A percentile compares a stretch with the other conserved stretches of the same genome.
These are phyloP conservation scores for Tragelaphus strepsiceros DNA, from an alignment of 2,113 vertebrate genomes.

Conservation along the genomic window DNA sequence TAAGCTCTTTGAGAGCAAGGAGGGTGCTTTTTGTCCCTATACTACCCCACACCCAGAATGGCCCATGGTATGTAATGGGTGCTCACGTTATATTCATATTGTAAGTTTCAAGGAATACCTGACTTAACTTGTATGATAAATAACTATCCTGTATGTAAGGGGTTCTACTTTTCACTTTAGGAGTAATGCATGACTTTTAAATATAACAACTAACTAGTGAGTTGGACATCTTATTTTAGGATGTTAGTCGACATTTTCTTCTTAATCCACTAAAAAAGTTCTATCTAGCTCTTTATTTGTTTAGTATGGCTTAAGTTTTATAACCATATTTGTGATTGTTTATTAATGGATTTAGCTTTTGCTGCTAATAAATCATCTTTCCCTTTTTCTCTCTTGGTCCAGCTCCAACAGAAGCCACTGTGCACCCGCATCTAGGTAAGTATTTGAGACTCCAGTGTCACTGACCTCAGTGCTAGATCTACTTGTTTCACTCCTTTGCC, in stretches of 20 bases:
- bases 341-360: neutral
- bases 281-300: neutral
- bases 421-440: conserved; percentile 92
- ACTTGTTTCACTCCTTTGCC: neutral
- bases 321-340: neutral
- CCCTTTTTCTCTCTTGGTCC: conserved; percentile 54
- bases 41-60: neutral
- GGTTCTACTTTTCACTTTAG: neutral
- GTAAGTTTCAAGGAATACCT: neutral
- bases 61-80: neutral
- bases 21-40: neutral
- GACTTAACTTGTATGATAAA: neutral
- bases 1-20: neutral
- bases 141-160: neutral
- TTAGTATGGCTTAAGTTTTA: neutral
- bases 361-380: conserved; percentile 26
- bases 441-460: conserved; percentile 43
- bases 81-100: neutral
- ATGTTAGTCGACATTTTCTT: neutral
- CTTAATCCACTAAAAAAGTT: neutral
- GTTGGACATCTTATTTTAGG: neutral
- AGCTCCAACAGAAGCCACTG: conserved; percentile 94
- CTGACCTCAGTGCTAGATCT: neutral
- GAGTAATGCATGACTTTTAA: neutral
- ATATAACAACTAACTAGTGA: neutral